phyloP scores from a whole-genome alignment of 2,888 invertebrate genomes.

The Heteromyza rotundicornis region DNA sequence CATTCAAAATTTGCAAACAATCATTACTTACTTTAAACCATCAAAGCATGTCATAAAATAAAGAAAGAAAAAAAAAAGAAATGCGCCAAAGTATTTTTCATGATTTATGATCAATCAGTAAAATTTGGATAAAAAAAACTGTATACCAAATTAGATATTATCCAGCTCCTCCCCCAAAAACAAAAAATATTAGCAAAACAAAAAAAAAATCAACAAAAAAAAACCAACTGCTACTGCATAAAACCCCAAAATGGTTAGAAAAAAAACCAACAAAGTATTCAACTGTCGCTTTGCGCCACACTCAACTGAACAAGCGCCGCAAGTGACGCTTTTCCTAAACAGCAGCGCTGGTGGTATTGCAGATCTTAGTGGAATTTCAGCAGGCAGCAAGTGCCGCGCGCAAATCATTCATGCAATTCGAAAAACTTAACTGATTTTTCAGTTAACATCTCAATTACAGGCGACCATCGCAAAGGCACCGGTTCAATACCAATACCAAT shows the following conservation, averaged over 20 bases:
- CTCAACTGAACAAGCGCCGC: constrained; percentile 1
- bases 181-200: neutral
- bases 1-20: too few species aligned
- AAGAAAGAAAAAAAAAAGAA: too few species aligned
- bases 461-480: neutral
- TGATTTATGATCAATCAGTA: neutral
- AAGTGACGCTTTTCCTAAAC: constrained; percentile 6
- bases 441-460: constrained; percentile 17
- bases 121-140: too few species aligned
- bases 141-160: neutral
- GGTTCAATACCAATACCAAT: too few species aligned
- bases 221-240: too few species aligned
- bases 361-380: too few species aligned
- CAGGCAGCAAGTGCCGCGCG: neutral
- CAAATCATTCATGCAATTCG: constrained; percentile 12
- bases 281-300: neutral
- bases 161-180: neutral
- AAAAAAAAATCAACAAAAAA: too few species aligned
- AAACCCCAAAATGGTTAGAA: too few species aligned
- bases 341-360: neutral
- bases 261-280: neutral
- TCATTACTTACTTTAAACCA: too few species aligned
- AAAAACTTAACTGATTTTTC: neutral
- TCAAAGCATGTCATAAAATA: too few species aligned
- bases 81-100: neutral